Conservation (phyloP, 2,113 vertebrate species). For the Leuciscus idus region DNA sequence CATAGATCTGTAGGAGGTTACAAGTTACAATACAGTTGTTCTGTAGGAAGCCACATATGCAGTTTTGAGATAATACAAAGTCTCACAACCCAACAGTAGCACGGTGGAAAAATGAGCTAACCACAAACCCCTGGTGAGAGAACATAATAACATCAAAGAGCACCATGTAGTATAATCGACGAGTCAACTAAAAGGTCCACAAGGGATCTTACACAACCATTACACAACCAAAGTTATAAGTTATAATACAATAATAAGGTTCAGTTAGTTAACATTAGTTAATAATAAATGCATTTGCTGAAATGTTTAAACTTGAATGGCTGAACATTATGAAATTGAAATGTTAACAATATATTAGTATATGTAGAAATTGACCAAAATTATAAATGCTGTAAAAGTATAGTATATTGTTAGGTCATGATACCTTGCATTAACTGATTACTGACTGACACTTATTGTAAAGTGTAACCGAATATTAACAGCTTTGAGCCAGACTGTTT, state of each 20-base stretch:
- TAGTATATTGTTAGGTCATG: neutral
- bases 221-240: too few species aligned
- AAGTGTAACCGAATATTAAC: too few species aligned
- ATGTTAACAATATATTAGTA: neutral
- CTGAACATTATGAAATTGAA: neutral
- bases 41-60: neutral
- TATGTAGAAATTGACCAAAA: neutral
- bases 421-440: neutral
- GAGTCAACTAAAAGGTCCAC: neutral
- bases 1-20: neutral
- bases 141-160: conserved; percentile 20
- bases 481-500: neutral
- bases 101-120: neutral
- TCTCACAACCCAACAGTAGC: neutral
- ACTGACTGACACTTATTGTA: neutral
- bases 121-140: neutral
- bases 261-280: neutral
- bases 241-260: neutral
- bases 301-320: neutral
- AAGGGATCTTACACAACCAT: neutral
- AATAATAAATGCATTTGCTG: neutral
- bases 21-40: neutral
- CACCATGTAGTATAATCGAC: neutral
- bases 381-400: neutral
- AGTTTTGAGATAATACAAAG: neutral